A percentile compares a stretch with the other conserved stretches of the same genome.
Evolutionary conservation across 1,140 invertebrate species (phyloP).

Genomic region (Drosophila auraria): DNA sequence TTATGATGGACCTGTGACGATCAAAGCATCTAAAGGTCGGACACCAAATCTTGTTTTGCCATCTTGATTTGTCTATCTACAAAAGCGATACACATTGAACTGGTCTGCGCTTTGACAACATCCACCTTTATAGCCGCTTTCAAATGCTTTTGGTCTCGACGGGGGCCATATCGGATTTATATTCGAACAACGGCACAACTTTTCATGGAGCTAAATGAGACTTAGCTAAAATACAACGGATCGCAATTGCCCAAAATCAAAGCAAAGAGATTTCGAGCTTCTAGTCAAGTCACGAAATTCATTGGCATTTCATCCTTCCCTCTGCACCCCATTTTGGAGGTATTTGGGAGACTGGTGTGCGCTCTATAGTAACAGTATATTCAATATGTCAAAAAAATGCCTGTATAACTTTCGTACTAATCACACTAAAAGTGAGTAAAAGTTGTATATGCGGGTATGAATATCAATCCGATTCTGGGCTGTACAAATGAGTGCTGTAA

Average conservation of each 20-base stretch:
- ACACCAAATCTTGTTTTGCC: neutral
- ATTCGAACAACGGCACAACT: neutral
- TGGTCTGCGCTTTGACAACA: constrained; percentile 1
- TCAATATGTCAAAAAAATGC: too few species aligned
- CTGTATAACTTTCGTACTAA: too few species aligned
- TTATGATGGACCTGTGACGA: neutral
- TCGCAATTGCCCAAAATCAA: neutral
- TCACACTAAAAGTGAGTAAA: too few species aligned
- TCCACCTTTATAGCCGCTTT: neutral
- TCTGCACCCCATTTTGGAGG: constrained; percentile 34
- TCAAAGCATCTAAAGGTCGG: constrained; percentile 2
- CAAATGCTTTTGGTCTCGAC: neutral
- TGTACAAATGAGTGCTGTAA: too few species aligned
- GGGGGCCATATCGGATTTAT: neutral
- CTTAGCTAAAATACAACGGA: neutral
- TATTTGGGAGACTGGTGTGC: constrained; percentile 24
- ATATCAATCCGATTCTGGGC: too few species aligned
- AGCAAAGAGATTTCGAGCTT: constrained; percentile 6
- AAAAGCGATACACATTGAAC: neutral
- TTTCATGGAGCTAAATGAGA: constrained; percentile 4
- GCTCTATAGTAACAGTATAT: neutral
- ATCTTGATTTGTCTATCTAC: neutral
- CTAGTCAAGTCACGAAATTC: neutral
- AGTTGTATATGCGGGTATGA: too few species aligned
- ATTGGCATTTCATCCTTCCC: constrained; percentile 33